phyloP scores from a whole-genome alignment of 2,113 vertebrate species.

The Delphinus delphis region DNA sequence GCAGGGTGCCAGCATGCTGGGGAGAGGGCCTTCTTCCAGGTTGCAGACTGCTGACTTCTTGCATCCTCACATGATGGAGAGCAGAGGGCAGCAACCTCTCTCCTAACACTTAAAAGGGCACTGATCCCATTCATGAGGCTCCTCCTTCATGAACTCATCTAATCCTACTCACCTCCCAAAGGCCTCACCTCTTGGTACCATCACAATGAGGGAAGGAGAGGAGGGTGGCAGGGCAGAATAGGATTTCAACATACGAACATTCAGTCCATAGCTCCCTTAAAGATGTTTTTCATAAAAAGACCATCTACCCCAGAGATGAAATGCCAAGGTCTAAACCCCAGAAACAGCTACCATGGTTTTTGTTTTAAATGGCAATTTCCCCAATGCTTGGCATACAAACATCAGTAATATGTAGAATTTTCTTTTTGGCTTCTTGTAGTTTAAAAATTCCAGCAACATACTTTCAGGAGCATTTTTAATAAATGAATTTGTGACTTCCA shows the following conservation, averaged over 20 bases:
- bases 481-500: slow-evolving; percentile 27
- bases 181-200: background rate
- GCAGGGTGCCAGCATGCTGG: background rate
- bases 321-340: background rate
- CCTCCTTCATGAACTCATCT: background rate
- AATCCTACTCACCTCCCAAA: background rate
- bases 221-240: background rate
- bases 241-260: background rate
- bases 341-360: background rate
- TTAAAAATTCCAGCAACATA: slow-evolving; percentile 13
- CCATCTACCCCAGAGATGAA: background rate
- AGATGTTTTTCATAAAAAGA: slow-evolving; percentile 13
- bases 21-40: background rate
- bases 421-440: background rate
- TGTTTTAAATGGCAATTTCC: background rate
- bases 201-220: fast-evolving
- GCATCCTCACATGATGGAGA: background rate
- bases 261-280: background rate
- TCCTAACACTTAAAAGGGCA: background rate
- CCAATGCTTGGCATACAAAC: background rate
- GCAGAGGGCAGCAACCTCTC: background rate
- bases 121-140: background rate
- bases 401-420: background rate
- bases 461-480: slow-evolving; percentile 48
- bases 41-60: background rate